Evolutionary conservation across 2,888 invertebrate species (phyloP).

Genomic region (Zootermopsis nevadensis): DNA sequence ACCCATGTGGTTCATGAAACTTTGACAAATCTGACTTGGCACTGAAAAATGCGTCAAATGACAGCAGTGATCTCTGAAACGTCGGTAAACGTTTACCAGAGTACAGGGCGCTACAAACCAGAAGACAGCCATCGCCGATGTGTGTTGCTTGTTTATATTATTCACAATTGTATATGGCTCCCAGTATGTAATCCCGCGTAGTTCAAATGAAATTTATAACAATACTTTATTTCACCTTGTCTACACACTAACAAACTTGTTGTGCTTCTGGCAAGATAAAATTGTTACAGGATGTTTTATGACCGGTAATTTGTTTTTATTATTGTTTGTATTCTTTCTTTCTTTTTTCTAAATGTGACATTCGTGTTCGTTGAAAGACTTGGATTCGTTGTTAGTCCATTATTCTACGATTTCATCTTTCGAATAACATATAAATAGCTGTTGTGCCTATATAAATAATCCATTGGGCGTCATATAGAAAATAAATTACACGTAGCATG

Average conservation of each 20-base stretch:
- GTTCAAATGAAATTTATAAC: background rate
- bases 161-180: background rate
- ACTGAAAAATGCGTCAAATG: no score
- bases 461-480: slow-evolving; percentile 29
- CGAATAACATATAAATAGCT: slow-evolving; percentile 8
- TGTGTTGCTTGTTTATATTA: background rate
- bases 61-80: no score
- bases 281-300: slow-evolving; percentile 12
- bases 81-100: no score
- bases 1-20: no score
- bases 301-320: slow-evolving; percentile 8
- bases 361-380: background rate
- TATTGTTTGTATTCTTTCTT: background rate
- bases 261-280: background rate
- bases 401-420: slow-evolving; percentile 12
- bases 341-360: background rate
- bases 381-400: background rate
- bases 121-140: background rate
- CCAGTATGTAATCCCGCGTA: background rate
- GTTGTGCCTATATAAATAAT: slow-evolving; percentile 33
- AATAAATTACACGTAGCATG: slow-evolving; percentile 37
- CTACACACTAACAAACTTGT: background rate
- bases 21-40: no score
- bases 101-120: no score
- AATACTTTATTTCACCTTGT: background rate